Base-by-base conservation (phyloP, 2,888 invertebrate genomes). In the Sericinus montela region DNA sequence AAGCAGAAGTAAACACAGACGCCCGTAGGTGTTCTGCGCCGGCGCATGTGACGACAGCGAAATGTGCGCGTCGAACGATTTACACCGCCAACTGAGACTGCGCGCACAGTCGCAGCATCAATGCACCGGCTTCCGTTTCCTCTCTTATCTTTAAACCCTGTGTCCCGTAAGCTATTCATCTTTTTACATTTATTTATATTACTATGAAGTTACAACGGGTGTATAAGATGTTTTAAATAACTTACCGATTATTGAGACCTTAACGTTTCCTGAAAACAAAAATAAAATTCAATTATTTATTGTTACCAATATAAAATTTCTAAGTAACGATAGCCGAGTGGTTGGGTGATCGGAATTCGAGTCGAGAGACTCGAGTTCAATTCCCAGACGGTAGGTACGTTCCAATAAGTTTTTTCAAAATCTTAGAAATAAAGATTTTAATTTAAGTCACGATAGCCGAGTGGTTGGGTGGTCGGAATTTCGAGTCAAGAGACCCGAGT, bases 51-150 rank as follows among this genome's bases (percentile, higher is more conserved):
- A 59, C 70, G 81, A 81, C 78, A 75, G 74, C 70, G 68, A 69
- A 73, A 78, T 68, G 75, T 56, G 57, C 62, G 64, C 70, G 75
- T 59, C 69, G 80, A 82, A 58, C 69, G 82, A 82, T 82, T 78
- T 79, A 82, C 68, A 54, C 58, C 58, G 51, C 48, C 43, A 34
- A 42, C 47, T 53, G 38, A 50, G 32, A 13, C 30, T 38, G 47
- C 56, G 1, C 6, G 47, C 48, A 11, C 34, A 16, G 29, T 7
- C 15, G 8, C 19, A 9, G 25, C 43, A 30, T 14, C 44, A 55
- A 56, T 53, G 53, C 52, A 37, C 49, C 54, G 47, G 56, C 67
- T 67, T 75, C 74, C 75, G 69, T 66, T 73, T 70, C 69, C 72
- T 64, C 59, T 14, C 15, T 28, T 40, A 35, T 35, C 40, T 35